phyloP scores from a whole-genome alignment of 35 echinoderm and acorn worm species.

The Strongylocentrotus purpuratus region DNA sequence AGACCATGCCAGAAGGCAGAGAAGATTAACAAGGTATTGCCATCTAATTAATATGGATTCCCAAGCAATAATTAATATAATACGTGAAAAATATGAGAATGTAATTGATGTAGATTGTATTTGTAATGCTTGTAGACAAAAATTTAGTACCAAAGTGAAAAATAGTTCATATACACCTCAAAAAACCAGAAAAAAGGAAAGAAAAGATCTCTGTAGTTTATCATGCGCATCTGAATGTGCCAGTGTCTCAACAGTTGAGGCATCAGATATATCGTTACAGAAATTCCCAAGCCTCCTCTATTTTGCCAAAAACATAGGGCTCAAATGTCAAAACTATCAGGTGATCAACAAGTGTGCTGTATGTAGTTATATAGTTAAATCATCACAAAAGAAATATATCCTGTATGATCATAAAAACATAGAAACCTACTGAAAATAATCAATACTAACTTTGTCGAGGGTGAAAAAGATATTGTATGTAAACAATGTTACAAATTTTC shows the following conservation, averaged over 20 bases:
- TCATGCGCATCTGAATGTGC: background rate
- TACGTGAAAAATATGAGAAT: no score
- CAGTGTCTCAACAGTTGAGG: constrained; percentile 24
- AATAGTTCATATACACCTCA: constrained; percentile 19
- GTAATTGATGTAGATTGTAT: no score
- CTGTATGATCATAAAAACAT: constrained; percentile 39
- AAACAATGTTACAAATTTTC: constrained; percentile 39
- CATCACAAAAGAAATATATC: constrained; percentile 47
- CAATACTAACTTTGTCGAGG: constrained; percentile 36
- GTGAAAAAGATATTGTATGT: constrained; percentile 21
- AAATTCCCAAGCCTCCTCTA: background rate
- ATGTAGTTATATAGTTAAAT: constrained; percentile 41
- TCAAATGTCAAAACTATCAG: constrained; percentile 35
- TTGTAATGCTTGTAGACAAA: constrained; percentile 40
- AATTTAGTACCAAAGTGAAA: background rate
- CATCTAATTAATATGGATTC: no score
- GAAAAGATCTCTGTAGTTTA: background rate
- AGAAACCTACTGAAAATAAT: constrained; percentile 34
- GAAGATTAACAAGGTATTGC: background rate
- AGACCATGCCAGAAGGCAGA: background rate
- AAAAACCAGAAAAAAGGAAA: background rate
- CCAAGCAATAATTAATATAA: no score
- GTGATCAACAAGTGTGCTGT: constrained; percentile 29
- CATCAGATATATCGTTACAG: constrained; percentile 18
- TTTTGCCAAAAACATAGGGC: constrained; percentile 46